Base-by-base conservation (phyloP, 2,888 invertebrate species). In the Xylota sylvarum region DNA sequence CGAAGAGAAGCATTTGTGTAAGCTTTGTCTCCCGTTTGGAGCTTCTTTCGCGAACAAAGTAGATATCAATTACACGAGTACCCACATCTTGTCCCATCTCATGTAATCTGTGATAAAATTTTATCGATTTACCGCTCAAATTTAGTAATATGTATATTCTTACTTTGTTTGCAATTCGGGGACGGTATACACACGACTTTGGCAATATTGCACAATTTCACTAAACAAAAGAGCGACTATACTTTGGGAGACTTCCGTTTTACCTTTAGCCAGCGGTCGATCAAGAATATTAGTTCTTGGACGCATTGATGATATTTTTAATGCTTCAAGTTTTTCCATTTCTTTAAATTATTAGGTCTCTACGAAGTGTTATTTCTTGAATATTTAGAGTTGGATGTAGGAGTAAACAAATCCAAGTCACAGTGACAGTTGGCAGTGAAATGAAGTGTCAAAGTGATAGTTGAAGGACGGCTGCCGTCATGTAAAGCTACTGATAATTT, bases 171-270 rank as follows among this genome's bases (percentile, higher is more conserved):
- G 98, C 52, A 99, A 93, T 92, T 99, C 98, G n/a, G 97, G 96
- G 37, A 99, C 97, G 10, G 98, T 98, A 91, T 97, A 97, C 7
- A 98, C 98, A 89, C 97, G 96, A 93, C 97, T 98, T 94, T 99
- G 99, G 90, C 98, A 98, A 93, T 99, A 99, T 92, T 99, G 98
- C 1, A 99, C 98, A 87, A 99, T 96, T 94, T 99, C 99, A 19
- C 99, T 98, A 93, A 99, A 99, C 76, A 99, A 94, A 60, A 99
- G 94, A 0, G 99, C 98, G 93, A 97, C 99, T 89, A 98, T 96
- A 89, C 97, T 97, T 69, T 98, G 93, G 62, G 98, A 98, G 76
- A 98, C 96, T 94, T 98, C 98, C 14, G 96, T 96, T 93, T 97
- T 98, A 6, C 98, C 98, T 93, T 97, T 97, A 89, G 97, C 97